Conservation (phyloP, 2,888 invertebrate genomes). For the Cantharis rufa region DNA sequence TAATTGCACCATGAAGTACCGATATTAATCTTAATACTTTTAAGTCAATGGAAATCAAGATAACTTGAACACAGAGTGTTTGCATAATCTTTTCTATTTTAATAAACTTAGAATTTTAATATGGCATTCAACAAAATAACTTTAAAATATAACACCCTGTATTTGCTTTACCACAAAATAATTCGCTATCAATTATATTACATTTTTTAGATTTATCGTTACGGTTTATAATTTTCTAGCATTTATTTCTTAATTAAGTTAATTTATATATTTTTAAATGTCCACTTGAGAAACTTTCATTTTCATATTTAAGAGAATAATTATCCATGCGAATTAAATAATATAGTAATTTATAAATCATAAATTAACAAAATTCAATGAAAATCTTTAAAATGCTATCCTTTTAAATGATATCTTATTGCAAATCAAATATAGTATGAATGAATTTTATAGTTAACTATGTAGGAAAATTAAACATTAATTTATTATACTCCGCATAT, state of each 20-base stretch:
- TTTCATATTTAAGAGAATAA: background rate
- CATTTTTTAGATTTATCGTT: background rate
- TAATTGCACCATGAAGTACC: too few relatives aligned
- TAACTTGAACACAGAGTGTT: background rate
- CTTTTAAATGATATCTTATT: background rate
- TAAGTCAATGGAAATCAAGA: background rate
- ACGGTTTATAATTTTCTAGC: background rate
- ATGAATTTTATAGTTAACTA: background rate
- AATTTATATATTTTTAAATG: background rate
- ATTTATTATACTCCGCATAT: background rate
- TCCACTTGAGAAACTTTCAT: background rate
- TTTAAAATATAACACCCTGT: background rate
- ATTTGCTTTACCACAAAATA: background rate
- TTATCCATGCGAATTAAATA: background rate
- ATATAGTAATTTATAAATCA: background rate
- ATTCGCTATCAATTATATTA: background rate
- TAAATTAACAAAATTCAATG: background rate
- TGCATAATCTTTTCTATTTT: background rate
- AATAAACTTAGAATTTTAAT: background rate
- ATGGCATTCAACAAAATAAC: background rate
- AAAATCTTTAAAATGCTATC: background rate
- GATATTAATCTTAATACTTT: background rate
- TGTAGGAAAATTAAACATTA: background rate
- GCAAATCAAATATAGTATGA: background rate
- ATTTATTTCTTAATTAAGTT: background rate